phyloP scores from a whole-genome alignment of 1,140 invertebrate genomes.

The Dryas iulia region DNA sequence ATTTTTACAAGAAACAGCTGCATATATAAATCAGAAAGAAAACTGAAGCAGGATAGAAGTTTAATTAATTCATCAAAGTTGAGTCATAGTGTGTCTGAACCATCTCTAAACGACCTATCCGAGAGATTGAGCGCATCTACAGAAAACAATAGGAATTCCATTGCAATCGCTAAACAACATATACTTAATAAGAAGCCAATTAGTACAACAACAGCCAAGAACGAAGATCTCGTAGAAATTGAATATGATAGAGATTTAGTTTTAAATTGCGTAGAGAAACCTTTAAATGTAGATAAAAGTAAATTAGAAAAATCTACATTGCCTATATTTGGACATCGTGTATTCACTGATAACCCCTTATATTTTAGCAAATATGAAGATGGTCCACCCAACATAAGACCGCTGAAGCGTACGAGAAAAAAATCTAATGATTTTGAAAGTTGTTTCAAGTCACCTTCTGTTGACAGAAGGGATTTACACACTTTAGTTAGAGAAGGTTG shows the following conservation, averaged over 20 bases:
- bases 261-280: constrained; percentile 70
- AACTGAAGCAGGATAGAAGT: constrained; percentile 55
- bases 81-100: constrained; percentile 65
- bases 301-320: constrained; percentile 61
- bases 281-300: constrained; percentile 43
- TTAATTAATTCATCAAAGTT: constrained; percentile 44
- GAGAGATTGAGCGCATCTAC: constrained; percentile 57
- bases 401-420: constrained; percentile 69
- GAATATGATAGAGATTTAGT: constrained; percentile 70
- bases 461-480: constrained; percentile 70
- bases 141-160: constrained; percentile 48
- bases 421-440: constrained; percentile 75
- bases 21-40: constrained; percentile 68
- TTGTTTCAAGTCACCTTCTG: constrained; percentile 70
- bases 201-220: constrained; percentile 58
- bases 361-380: constrained; percentile 68
- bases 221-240: constrained; percentile 68
- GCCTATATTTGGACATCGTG: constrained; percentile 68
- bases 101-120: constrained; percentile 61
- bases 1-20: constrained; percentile 59
- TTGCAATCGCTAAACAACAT: constrained; percentile 36
- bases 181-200: constrained; percentile 43
- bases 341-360: constrained; percentile 69
- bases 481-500: constrained; percentile 64
- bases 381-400: constrained; percentile 52